Conservation (phyloP, 1,140 invertebrate genomes). For the Lepidostoma basale region DNA sequence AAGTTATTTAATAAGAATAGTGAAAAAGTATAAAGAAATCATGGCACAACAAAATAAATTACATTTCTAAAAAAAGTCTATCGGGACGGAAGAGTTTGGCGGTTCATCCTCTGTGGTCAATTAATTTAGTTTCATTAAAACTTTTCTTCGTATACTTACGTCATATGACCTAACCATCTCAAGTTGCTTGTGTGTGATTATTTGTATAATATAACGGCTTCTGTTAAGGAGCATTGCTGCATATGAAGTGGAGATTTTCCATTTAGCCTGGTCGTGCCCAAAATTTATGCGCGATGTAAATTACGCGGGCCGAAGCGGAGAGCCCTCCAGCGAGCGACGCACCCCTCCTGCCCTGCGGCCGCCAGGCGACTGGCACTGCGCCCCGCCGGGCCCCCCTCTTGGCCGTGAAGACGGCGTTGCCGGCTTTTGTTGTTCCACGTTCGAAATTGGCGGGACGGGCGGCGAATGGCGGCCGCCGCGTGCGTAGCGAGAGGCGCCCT, state of each 20-base stretch:
- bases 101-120: too few species aligned
- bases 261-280: not conserved
- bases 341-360: not conserved
- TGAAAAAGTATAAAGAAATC: too few species aligned
- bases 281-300: not conserved
- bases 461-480: not conserved
- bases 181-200: too few species aligned
- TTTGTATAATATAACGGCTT: too few species aligned
- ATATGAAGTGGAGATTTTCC: not conserved
- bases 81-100: too few species aligned
- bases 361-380: not conserved
- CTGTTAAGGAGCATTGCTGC: not conserved
- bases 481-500: slow-evolving; percentile 11
- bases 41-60: too few species aligned
- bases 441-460: slow-evolving; percentile 17
- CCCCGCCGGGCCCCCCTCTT: not conserved
- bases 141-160: too few species aligned
- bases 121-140: too few species aligned
- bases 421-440: slow-evolving; percentile 6
- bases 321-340: not conserved
- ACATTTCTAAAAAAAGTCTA: too few species aligned
- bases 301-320: not conserved
- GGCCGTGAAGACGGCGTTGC: not conserved
- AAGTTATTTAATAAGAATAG: too few species aligned
- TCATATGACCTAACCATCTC: too few species aligned